Percentiles rank a stretch among this genome's conserved stretches.
Conservation (phyloP, 2,797 vertebrate species). For the Liparis tanakae region DNA sequence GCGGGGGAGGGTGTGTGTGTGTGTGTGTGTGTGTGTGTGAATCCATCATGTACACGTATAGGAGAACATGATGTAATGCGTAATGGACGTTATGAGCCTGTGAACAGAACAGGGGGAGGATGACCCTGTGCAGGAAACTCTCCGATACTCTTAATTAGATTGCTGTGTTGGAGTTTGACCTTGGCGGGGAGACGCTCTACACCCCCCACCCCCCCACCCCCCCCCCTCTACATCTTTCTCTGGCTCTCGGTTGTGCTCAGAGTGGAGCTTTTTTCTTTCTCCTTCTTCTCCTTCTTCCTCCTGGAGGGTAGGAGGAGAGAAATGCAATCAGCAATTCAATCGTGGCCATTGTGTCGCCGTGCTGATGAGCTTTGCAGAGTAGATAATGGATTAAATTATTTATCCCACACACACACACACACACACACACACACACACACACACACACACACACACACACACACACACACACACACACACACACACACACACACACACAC, state of each 20-base stretch:
- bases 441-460: too few species aligned
- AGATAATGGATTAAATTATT: constrained; percentile 99
- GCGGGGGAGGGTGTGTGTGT: background rate
- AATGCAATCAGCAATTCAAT: constrained; percentile 86
- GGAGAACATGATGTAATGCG: constrained; percentile 65
- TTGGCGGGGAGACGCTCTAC: constrained; percentile 76
- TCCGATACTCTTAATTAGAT: constrained; percentile 81
- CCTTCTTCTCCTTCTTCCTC: constrained; percentile 29
- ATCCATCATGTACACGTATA: constrained; percentile 61
- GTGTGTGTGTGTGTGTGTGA: background rate
- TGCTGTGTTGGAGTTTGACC: constrained; percentile 81
- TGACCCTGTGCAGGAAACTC: constrained; percentile 76
- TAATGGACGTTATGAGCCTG: constrained; percentile 69
- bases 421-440: too few species aligned
- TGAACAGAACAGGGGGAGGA: constrained; percentile 68
- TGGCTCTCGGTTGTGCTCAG: constrained; percentile 58
- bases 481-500: too few species aligned
- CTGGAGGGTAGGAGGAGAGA: constrained; percentile 79
- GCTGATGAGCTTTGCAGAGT: constrained; percentile 94
- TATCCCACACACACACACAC: too few species aligned
- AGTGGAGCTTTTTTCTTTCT: constrained; percentile 66
- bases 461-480: too few species aligned
- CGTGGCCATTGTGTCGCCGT: constrained; percentile 83
- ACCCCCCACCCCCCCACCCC: constrained; percentile 47
- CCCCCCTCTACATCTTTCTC: constrained; percentile 35